Evolutionary conservation across 2,888 invertebrate species (phyloP), one percentile per base, ranked within the genome.

Genomic region (Euplagia quadripunctaria): DNA sequence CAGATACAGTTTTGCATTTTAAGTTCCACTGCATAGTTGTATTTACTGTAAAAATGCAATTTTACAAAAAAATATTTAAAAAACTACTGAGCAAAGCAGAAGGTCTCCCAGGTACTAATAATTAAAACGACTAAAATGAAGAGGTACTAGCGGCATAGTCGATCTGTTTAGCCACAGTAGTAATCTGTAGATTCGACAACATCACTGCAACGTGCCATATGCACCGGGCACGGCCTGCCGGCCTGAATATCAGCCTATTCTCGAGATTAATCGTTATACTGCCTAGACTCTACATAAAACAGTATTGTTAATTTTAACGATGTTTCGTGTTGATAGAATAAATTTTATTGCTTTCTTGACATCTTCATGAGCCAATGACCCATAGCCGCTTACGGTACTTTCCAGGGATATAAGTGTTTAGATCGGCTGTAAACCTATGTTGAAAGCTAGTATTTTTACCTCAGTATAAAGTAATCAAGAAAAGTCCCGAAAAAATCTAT

Each of bases 341-440:
- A 83, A 88, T 91, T 91, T 92, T 92, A 93, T 91, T 90, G 87
- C 90, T 90, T 89, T 89, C 89, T 88, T 87, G 90, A 91, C 90
- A 90, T 92, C 90, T 93, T 90, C 90, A 90, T 92, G 91, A 92
- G 93, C 92, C 93, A 92, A 91, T 92, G 93, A 93, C 93, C 93
- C 88, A 90, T 87, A 88, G 90, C 86, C 85, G 87, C 90, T 92
- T 93, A 93, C 93, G 94, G 93, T 93, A 93, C 92, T 91, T 90
- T 86, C 86, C 58, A 79, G 78, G 73, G 68, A 79, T 80, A 79
- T 79, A 74, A 84, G 79, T 84, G 83, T 77, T 81, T 88, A 88
- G 86, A 83, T 82, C 86, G 82, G 87, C 87, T 89, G 87, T 87
- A 86, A 88, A 91, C 89, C 86, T 89, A 87, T 16, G 9, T 12